Evolutionary conservation across 2,113 vertebrate genomes (phyloP).

Genomic region (Numida meleagris): DNA sequence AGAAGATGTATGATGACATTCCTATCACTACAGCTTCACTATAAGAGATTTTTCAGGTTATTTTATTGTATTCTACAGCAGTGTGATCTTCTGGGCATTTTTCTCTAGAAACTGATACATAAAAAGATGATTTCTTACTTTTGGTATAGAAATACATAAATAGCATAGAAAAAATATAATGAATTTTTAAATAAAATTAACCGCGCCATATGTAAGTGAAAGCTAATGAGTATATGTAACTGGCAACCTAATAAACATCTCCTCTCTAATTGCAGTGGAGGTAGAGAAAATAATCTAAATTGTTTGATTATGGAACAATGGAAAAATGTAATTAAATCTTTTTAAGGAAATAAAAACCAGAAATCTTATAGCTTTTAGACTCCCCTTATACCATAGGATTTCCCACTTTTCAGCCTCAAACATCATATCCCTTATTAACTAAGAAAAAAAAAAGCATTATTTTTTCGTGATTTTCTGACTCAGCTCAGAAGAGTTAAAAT

Average conservation of each 20-base stretch:
- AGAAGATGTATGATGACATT: background rate
- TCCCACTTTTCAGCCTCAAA: background rate
- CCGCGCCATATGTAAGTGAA: background rate
- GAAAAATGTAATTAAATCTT: background rate
- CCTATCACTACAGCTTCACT: background rate
- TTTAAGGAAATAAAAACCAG: background rate
- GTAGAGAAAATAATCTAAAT: background rate
- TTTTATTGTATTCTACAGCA: background rate
- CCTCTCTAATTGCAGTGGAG: background rate
- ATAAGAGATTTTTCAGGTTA: background rate
- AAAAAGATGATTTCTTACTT: background rate
- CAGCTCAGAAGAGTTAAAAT: background rate
- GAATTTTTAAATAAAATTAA: background rate
- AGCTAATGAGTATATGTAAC: background rate
- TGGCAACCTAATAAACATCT: background rate
- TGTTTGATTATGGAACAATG: background rate
- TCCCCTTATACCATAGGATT: background rate
- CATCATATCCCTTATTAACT: background rate
- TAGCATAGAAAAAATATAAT: background rate
- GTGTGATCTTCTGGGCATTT: background rate
- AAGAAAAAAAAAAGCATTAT: background rate
- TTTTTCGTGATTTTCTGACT: background rate
- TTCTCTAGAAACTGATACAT: background rate
- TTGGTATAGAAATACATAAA: background rate
- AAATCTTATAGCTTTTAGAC: rapidly evolving